Percentiles rank a stretch among this genome's conserved stretches.
phyloP scores from a whole-genome alignment of 1,140 invertebrate genomes.

The Neoseiulus cucumeris region DNA sequence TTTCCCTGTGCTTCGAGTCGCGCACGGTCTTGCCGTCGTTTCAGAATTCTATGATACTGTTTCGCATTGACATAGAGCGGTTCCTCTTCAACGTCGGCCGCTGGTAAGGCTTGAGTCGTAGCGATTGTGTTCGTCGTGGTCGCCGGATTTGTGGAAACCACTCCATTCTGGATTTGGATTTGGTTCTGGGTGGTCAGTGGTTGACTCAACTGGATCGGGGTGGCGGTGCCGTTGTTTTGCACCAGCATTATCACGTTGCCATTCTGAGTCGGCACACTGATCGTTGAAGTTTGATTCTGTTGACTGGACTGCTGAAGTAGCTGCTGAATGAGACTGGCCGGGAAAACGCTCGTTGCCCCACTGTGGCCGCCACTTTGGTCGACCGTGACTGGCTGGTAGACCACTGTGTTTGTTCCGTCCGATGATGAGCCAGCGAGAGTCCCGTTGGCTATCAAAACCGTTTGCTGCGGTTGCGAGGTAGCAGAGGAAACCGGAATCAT shows the following conservation, averaged over 20 bases:
- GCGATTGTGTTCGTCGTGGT: neutral
- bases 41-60: constrained; percentile 81
- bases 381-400: neutral
- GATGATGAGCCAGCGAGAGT: no score
- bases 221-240: no score
- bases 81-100: constrained; percentile 45
- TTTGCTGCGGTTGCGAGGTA: neutral
- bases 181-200: no score
- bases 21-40: constrained; percentile 65
- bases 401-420: neutral
- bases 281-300: no score
- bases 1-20: constrained; percentile 76
- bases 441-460: neutral
- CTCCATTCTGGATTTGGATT: no score
- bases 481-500: neutral
- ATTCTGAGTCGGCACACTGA: no score
- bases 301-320: neutral
- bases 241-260: no score
- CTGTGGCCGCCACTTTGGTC: no score
- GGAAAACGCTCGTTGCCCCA: neutral
- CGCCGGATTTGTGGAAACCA: no score
- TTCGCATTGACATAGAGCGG: constrained; percentile 97
- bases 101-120: neutral
- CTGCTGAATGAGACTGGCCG: neutral
- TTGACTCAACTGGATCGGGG: no score